Evolutionary conservation across 2,113 vertebrate genomes (phyloP).

Genomic region (Noturus placidus): DNA sequence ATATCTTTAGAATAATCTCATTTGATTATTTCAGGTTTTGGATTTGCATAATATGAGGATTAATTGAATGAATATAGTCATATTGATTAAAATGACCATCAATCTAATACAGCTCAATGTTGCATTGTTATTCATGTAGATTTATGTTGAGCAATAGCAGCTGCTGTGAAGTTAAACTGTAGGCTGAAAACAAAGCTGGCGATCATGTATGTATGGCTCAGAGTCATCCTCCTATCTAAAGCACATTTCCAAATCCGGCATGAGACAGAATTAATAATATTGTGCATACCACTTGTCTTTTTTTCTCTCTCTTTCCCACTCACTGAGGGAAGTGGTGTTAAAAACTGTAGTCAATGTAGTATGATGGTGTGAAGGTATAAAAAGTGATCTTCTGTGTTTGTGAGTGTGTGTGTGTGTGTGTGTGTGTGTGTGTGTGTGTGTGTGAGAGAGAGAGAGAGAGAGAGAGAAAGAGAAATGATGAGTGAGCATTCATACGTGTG

Average conservation of each 20-base stretch:
- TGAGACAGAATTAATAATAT: constrained; percentile 46
- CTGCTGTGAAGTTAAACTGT: not conserved
- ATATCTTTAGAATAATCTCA: not conserved
- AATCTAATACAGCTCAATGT: not conserved
- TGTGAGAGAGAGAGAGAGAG: no score
- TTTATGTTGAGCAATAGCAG: not conserved
- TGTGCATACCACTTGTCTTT: constrained; percentile 16
- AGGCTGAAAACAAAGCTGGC: not conserved
- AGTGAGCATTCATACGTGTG: not conserved
- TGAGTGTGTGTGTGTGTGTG: constrained; percentile 18
- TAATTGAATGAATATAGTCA: not conserved
- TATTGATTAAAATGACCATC: not conserved
- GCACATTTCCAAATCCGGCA: constrained; percentile 36
- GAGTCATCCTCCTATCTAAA: constrained; percentile 20
- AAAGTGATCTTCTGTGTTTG: not conserved
- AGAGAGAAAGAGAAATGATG: not conserved
- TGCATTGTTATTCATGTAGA: not conserved
- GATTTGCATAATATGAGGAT: not conserved
- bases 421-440: constrained; percentile 27
- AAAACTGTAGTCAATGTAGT: constrained; percentile 3
- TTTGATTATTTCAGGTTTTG: not conserved
- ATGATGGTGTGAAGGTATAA: not conserved
- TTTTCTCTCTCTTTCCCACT: not conserved
- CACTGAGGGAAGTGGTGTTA: constrained; percentile 16
- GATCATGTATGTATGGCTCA: not conserved